These are phyloP conservation scores for Choloepus hoffmanni DNA, from an alignment of 2,113 vertebrate genomes.

Conservation along the genomic window DNA sequence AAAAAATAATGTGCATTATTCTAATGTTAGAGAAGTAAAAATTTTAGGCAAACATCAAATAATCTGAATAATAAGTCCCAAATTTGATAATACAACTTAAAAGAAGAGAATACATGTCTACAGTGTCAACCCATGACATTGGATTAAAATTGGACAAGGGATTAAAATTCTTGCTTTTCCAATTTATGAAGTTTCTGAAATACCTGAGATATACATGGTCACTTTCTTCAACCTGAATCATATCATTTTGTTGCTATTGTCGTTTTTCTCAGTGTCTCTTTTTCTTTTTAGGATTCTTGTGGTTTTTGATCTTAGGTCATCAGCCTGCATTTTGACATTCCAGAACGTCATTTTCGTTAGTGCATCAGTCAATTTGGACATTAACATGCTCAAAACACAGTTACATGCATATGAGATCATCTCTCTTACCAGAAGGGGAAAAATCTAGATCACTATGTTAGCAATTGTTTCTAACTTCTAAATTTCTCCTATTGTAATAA, in stretches of 20 bases:
- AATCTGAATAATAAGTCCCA: constrained; percentile 54
- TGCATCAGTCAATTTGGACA: constrained; percentile 13
- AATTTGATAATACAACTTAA: constrained; percentile 42
- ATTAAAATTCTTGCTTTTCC: constrained; percentile 27
- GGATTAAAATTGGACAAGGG: background rate
- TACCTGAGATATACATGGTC: background rate
- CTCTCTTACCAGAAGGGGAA: constrained; percentile 27
- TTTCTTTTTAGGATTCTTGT: background rate
- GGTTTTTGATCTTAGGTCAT: background rate
- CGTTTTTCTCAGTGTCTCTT: background rate
- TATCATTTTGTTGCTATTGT: background rate
- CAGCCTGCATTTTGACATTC: background rate
- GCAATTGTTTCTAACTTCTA: constrained; percentile 57
- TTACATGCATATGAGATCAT: constrained; percentile 49
- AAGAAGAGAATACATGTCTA: constrained; percentile 50
- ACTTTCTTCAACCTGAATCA: background rate
- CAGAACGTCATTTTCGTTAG: constrained; percentile 44
- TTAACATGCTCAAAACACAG: constrained; percentile 37
- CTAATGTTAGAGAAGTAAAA: constrained; percentile 46
- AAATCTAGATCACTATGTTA: constrained; percentile 60
- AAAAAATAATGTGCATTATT: background rate
- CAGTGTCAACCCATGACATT: background rate
- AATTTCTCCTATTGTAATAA: constrained; percentile 67
- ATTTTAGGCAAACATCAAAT: background rate
- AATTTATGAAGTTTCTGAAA: constrained; percentile 31